Evolutionary conservation across 2,888 invertebrate genomes (phyloP).

Genomic region (Willowsia nigromaculata): DNA sequence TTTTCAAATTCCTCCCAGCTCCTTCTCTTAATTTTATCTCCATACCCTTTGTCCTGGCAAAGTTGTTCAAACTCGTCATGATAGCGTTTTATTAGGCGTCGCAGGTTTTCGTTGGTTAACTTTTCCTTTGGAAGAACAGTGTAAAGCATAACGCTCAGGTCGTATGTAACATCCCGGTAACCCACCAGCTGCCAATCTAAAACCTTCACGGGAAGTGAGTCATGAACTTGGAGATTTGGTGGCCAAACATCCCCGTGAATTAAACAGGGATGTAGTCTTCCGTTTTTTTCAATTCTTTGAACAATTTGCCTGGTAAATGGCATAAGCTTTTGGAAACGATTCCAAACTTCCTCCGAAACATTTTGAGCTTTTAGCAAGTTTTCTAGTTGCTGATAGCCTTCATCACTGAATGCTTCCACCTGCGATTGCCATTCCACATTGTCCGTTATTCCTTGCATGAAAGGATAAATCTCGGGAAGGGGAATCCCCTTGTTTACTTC

Average conservation of each 20-base stretch:
- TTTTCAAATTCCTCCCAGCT: constrained; percentile 67
- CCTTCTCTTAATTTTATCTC: constrained; percentile 37
- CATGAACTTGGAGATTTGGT: constrained; percentile 70
- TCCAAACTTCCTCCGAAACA: constrained; percentile 9
- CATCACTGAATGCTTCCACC: constrained; percentile 33
- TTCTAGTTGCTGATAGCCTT: constrained; percentile 51
- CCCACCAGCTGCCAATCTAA: constrained; percentile 77
- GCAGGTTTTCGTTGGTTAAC: constrained; percentile 53
- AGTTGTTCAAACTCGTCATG: constrained; percentile 56
- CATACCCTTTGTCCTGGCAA: constrained; percentile 21
- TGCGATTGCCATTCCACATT: background rate
- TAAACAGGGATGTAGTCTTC: constrained; percentile 43
- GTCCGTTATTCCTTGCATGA: constrained; percentile 51
- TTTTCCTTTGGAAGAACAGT: constrained; percentile 59
- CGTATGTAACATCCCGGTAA: constrained; percentile 68
- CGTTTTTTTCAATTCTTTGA: constrained; percentile 23
- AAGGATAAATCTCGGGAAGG: constrained; percentile 67
- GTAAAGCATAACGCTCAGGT: constrained; percentile 69
- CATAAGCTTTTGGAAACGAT: constrained; percentile 48
- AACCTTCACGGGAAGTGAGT: constrained; percentile 64
- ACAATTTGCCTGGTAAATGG: constrained; percentile 50
- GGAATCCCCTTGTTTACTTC: constrained; percentile 50
- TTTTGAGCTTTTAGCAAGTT: constrained; percentile 41
- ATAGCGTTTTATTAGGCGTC: constrained; percentile 53
- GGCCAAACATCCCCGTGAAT: constrained; percentile 76